phyloP scores from a whole-genome alignment of 1,140 invertebrate genomes.

The Elymnias hypermnestra region DNA sequence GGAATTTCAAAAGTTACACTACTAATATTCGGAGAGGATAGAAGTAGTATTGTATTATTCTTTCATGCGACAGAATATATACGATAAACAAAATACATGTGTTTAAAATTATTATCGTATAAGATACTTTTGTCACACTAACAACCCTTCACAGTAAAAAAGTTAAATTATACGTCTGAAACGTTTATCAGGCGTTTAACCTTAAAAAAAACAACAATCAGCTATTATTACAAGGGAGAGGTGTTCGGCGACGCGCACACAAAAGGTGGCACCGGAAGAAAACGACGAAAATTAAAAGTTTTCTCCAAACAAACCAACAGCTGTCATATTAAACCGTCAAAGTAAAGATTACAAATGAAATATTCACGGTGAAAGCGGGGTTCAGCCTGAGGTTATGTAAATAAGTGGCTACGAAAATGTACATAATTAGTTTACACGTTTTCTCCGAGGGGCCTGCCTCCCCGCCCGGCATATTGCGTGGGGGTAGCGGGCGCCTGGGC shows the following conservation, averaged over 20 bases:
- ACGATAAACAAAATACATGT: no score
- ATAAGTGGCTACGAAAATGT: slow-evolving; percentile 75
- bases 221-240: slow-evolving; percentile 60
- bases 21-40: no score
- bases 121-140: not conserved
- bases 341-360: slow-evolving; percentile 74
- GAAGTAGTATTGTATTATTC: no score
- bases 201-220: slow-evolving; percentile 54
- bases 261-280: slow-evolving; percentile 53
- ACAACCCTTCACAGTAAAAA: slow-evolving; percentile 25
- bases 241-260: slow-evolving; percentile 45
- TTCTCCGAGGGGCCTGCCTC: slow-evolving; percentile 44
- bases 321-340: slow-evolving; percentile 74
- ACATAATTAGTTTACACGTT: slow-evolving; percentile 76
- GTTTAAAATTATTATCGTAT: not conserved
- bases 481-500: slow-evolving; percentile 29
- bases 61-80: no score
- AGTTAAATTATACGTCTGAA: slow-evolving; percentile 54
- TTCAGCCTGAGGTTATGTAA: slow-evolving; percentile 69
- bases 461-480: slow-evolving; percentile 52
- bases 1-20: no score
- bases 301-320: slow-evolving; percentile 67
- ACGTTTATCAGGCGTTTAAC: slow-evolving; percentile 54
- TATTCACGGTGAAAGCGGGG: slow-evolving; percentile 74
- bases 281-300: slow-evolving; percentile 72